Base-by-base conservation (phyloP, 2,113 vertebrate genomes). In the Cathartes aura region DNA sequence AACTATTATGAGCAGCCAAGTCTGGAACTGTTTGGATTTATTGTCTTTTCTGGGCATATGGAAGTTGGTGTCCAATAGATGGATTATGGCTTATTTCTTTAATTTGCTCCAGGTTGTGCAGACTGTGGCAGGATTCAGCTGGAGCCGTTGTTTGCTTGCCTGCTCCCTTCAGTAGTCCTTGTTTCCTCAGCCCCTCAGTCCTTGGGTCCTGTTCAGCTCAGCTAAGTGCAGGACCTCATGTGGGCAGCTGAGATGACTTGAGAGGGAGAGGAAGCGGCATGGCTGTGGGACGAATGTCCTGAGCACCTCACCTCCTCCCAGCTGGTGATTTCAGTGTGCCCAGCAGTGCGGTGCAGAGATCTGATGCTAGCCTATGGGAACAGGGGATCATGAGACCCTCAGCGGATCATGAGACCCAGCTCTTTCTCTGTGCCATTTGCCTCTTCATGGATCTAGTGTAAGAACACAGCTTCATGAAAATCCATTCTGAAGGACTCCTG, bases 21-120 rank as follows among this genome's bases (percentile, higher is more conserved):
- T 79, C 72, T 97, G 83, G 79, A 94, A 60, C 43, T 72, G 30
- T 89, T 92, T 84, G 55, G 38, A 82, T 94, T 96, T 82, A 84
- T 88, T 93, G 58, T 92, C 64, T 95, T 90, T 59, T 80, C 87
- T 78, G 82, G 85, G 63, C 26, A 53, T 78, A 75, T 6, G 70
- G n/a, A 73, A 4, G 3, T 38, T 84, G 40, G 24, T 84, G 43
- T 74, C 60, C 89, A 85, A 48, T 24, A 89, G 79, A 90, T 21
- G n/a, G 48, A 48, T 90, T 92, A 52, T 1, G 22, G 14, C 5
- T 83, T 72, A 74, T 90, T 82, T 73, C 23, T 79, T 73, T 89
- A 62, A 85, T 93, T 73, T 78, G 7, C 17, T 92, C 86, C 10
- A 14, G 40, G 38, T n/a, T 84, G 20, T 48, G 53, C 66, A 82